phyloP scores from a whole-genome alignment of 2,888 invertebrate genomes.

The Zaprionus lineosus region DNA sequence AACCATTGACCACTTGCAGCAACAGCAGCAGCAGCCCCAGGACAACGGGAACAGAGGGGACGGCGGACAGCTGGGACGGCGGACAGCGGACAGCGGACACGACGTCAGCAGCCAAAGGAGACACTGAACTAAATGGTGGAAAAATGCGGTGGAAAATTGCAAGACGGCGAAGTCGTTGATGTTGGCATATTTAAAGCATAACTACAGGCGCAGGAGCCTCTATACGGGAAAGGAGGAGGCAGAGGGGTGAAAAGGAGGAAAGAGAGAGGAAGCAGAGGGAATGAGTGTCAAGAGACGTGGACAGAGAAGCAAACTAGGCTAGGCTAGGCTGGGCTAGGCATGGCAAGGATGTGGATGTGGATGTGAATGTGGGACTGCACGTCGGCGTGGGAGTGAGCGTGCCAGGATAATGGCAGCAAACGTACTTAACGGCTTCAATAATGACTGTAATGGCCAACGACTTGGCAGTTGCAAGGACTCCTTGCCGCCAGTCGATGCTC shows the following conservation, averaged over 20 bases:
- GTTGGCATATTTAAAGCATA: constrained; percentile 66
- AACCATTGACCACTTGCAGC: constrained; percentile 63
- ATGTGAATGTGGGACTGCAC: too few species aligned
- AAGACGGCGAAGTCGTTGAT: constrained; percentile 21
- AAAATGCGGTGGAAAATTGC: constrained; percentile 27
- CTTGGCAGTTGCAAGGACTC: constrained; percentile 25
- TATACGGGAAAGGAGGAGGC: not conserved
- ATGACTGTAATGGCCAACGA: constrained; percentile 73
- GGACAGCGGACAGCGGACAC: not conserved
- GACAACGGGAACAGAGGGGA: constrained; percentile 16
- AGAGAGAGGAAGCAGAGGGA: too few species aligned
- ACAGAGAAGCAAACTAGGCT: too few species aligned
- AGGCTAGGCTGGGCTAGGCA: too few species aligned
- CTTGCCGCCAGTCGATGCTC: constrained; percentile 3
- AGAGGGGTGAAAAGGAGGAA: too few species aligned
- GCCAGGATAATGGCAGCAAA: constrained; percentile 59
- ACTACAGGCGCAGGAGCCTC: constrained; percentile 24
- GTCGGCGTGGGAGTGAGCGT: too few species aligned
- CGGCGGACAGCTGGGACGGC: too few species aligned
- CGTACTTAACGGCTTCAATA: constrained; percentile 79
- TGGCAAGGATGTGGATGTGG: too few species aligned
- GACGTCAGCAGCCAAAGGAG: not conserved
- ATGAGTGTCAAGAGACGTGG: constrained; percentile 1
- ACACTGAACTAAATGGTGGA: constrained; percentile 15
- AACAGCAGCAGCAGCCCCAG: constrained; percentile 13